These are phyloP conservation scores for Drosophila littoralis DNA, from an alignment of 1,140 invertebrate genomes.

Conservation along the genomic window DNA sequence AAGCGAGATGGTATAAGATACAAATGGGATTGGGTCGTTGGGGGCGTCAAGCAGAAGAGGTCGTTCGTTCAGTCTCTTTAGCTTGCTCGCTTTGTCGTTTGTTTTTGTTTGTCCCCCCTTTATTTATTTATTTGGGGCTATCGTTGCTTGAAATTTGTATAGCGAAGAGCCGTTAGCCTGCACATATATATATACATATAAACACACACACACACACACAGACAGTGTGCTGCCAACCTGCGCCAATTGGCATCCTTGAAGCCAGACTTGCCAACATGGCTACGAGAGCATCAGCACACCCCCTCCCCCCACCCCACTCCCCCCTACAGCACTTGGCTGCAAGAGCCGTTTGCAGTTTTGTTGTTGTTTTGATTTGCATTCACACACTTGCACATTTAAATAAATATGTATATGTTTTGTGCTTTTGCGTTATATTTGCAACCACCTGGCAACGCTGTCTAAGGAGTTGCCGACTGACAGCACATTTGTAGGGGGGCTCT, in stretches of 20 bases:
- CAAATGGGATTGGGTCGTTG: not conserved
- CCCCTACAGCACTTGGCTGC: conserved; percentile 7
- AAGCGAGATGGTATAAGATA: conserved; percentile 45
- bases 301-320: not conserved
- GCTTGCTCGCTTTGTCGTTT: conserved; percentile 70
- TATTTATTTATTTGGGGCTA: conserved; percentile 15
- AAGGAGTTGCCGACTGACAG: conserved; percentile 22
- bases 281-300: conserved; percentile 37
- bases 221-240: conserved; percentile 47
- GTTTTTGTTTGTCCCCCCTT: conserved; percentile 67
- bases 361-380: conserved; percentile 55
- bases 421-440: conserved; percentile 29
- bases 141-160: conserved; percentile 47
- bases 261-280: conserved; percentile 42
- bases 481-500: conserved; percentile 4
- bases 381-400: conserved; percentile 9
- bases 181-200: conserved; percentile 47
- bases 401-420: conserved; percentile 4
- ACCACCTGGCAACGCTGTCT: conserved; percentile 48
- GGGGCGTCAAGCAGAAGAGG: conserved; percentile 32
- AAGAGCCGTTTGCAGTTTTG: conserved; percentile 27
- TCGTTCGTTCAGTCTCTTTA: conserved; percentile 55
- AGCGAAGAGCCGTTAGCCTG: conserved; percentile 64
- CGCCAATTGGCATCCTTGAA: conserved; percentile 70
- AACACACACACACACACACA: not conserved